Evolutionary conservation across 2,888 invertebrate genomes (phyloP), one percentile per base, ranked within the genome.

Genomic region (Mesorhabditis belari): DNA sequence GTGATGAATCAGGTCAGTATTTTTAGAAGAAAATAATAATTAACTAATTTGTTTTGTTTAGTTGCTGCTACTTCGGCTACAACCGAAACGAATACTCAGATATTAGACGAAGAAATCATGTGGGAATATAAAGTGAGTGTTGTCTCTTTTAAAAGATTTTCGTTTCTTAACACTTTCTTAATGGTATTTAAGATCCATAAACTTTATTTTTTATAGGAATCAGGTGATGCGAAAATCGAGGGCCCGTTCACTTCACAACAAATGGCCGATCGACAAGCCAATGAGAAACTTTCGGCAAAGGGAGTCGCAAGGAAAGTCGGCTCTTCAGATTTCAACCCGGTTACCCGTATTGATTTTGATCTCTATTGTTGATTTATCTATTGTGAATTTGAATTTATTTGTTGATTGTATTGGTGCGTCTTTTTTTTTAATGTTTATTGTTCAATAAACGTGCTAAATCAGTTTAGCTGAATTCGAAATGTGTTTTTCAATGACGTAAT

Each of bases 301-400:
- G 70, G 70, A 23, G 58, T 72, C n/a, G 75, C 68, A 1, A 63
- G 75, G 44, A 65, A 68, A 26, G 61, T 66, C 9, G 70, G 73
- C 17, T 67, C 69, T 21, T 60, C 60, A 3, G 29, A 58, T 12
- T 77, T 76, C 62, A 74, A 77, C 56, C 73, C 71, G 17, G 73
- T 71, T 3, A 66, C 67, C 44, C 64, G 77, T 28, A 70, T 74
- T 58, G 75, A 76, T 60, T 77, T 77, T 53, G 77, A 77, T 50
- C 62, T 77, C 44, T 77, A 74, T 57, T 69, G 67, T 56, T 66
- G 58, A 65, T 9, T 26, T 19, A 17, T 44, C n/a, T n/a, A n/a
- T n/a, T n/a, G n/a, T n/a, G n/a, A n/a, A n/a, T n/a, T n/a, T n/a
- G n/a, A n/a, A n/a, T n/a, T n/a, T n/a, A n/a, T n/a, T n/a, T n/a